These are phyloP conservation scores for Drosophila albomicans DNA, from an alignment of 1,140 invertebrate genomes.

Conservation along the genomic window DNA sequence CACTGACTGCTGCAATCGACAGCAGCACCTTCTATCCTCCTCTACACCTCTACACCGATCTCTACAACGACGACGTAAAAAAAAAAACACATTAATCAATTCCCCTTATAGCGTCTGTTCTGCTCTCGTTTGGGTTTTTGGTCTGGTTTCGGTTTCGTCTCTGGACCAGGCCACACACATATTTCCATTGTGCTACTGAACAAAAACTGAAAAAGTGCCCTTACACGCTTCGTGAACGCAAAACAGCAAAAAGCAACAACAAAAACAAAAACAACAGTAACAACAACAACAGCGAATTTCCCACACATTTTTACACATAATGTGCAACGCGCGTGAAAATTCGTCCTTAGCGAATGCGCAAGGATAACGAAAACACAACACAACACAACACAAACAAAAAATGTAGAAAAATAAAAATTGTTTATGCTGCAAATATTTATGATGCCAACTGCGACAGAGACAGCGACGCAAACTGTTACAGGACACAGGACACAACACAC, in stretches of 20 bases:
- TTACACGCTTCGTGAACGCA: conserved; percentile 71
- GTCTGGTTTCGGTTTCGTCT: conserved; percentile 14
- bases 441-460: conserved; percentile 42
- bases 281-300: conserved; percentile 36
- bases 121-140: conserved; percentile 15
- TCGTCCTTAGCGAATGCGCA: conserved; percentile 65
- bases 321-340: conserved; percentile 80
- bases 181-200: conserved; percentile 67
- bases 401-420: conserved; percentile 55
- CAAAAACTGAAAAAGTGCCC: conserved; percentile 60
- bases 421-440: conserved; percentile 80
- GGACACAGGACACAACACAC: neutral
- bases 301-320: conserved; percentile 56
- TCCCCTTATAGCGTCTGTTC: conserved; percentile 56
- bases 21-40: conserved; percentile 28
- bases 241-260: conserved; percentile 14
- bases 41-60: too few relatives aligned
- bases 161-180: conserved; percentile 51
- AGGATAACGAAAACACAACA: conserved; percentile 23
- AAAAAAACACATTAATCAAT: conserved; percentile 80
- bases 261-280: conserved; percentile 31
- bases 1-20: conserved; percentile 79
- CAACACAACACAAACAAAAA: conserved; percentile 16
- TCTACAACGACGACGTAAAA: conserved; percentile 19
- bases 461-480: conserved; percentile 1